Base-by-base conservation (phyloP, 2,888 invertebrate genomes). In the Chalcis sispes region DNA sequence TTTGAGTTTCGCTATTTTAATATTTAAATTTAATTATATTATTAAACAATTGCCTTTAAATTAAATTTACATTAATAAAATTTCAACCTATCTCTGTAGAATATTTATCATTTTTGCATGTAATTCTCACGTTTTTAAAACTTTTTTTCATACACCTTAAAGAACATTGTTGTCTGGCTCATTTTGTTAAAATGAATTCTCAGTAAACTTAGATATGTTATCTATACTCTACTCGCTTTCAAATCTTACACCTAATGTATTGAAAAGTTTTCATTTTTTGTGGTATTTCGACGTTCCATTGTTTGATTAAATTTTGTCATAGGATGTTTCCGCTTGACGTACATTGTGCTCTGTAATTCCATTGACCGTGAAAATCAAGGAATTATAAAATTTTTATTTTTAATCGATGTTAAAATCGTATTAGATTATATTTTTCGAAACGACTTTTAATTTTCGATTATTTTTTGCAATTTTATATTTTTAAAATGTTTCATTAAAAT, bases 211-310 rank as follows among this genome's bases (percentile, higher is more conserved):
- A 52, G n/a, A 54, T 54, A 18, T 36, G 2, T n/a, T 5, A 10
- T 25, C 25, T 36, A 54, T 40, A 36, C 15, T 67, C 42, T 42
- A 3, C 5, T 13, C 18, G 27, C 46, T 58, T 67, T 69, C 69
- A 23, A 46, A 58, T 58, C 25, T 58, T 27, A 48, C 58, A 69
- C 15, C 29, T 59, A 46, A 23, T 15, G 2, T n/a, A 42, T 56
- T 46, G 32, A 23, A 56, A 32, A 40, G 29, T 8, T 15, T 10
- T 10, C 27, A 67, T 10, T 56, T 54, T 59, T 32, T 4, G 4
- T 32, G n/a, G 15, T n/a, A 32, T n/a, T 48, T n/a, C 29, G 29
- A 18, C 27, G 15, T 4, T 42, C 2, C 42, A 50, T 50, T 64
- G 32, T 64, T 50, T 1, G 18, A 48, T 7, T 2, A 29, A 32